phyloP scores from a whole-genome alignment of 1,140 invertebrate species.

The Tetragnatha versicolor region DNA sequence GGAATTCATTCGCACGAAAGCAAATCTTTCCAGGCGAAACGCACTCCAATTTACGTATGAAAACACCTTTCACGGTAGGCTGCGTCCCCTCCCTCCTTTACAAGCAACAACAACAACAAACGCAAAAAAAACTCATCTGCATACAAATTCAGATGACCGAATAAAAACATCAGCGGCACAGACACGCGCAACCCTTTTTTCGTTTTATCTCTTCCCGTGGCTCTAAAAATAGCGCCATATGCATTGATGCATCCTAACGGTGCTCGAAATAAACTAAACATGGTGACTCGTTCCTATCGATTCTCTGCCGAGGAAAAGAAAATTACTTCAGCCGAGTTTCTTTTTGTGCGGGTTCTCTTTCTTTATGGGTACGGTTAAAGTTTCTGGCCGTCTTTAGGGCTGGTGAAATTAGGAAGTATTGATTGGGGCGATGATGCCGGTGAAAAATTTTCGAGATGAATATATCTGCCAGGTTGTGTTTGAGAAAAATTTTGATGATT shows the following conservation, averaged over 20 bases:
- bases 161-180: not conserved
- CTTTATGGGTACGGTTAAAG: not conserved
- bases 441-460: not conserved
- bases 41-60: no score
- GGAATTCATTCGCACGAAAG: no score
- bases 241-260: not conserved
- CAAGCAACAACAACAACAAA: no score
- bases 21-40: no score
- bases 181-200: conserved; percentile 5
- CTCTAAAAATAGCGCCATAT: not conserved
- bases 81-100: no score
- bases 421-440: not conserved
- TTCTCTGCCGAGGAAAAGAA: not conserved
- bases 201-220: no score
- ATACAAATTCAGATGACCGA: not conserved
- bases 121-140: not conserved
- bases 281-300: not conserved
- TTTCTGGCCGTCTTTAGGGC: not conserved
- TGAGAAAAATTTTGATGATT: not conserved
- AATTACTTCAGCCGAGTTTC: not conserved
- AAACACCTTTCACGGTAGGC: no score
- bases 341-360: no score
- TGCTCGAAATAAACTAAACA: conserved; percentile 15
- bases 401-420: conserved; percentile 6
- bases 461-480: not conserved